Evolutionary conservation across 23 tunicate species (phyloP).

Genomic region (Ciona savignyi): DNA sequence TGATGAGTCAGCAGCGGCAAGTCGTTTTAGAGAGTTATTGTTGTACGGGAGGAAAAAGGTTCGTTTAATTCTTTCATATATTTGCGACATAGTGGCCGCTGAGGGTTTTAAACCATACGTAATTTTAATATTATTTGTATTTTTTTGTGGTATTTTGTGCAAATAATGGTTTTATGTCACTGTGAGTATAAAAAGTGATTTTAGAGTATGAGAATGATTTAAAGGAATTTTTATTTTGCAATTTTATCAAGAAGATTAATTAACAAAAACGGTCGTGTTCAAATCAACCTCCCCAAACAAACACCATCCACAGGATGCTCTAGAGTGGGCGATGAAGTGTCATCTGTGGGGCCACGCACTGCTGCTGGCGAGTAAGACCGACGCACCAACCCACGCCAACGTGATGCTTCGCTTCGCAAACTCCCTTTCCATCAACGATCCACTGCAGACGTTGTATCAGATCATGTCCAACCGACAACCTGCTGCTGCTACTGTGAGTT

Average conservation of each 20-base stretch:
- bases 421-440: slow-evolving; percentile 92
- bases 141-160: too few relatives aligned
- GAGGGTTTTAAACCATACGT: too few relatives aligned
- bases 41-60: slow-evolving; percentile 88
- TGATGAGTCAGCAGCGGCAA: not conserved
- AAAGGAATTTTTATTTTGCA: not conserved
- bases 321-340: slow-evolving; percentile 98
- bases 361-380: slow-evolving; percentile 78
- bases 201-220: too few relatives aligned
- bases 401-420: slow-evolving; percentile 94
- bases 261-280: too few relatives aligned
- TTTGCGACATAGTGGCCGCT: too few relatives aligned
- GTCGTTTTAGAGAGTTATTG: slow-evolving; percentile 72
- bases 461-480: slow-evolving; percentile 91
- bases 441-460: slow-evolving; percentile 93
- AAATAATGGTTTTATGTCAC: too few relatives aligned
- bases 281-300: not conserved
- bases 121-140: too few relatives aligned
- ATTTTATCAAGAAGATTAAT: not conserved
- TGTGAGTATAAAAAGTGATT: too few relatives aligned
- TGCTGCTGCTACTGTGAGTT: slow-evolving; percentile 74
- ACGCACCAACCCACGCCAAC: slow-evolving; percentile 72
- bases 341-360: slow-evolving; percentile 97
- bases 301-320: slow-evolving; percentile 57
- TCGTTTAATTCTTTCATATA: too few relatives aligned